Percentiles rank a stretch among this genome's conserved stretches.
phyloP scores from a whole-genome alignment of 2,797 vertebrate species.

The Erithacus rubecula region DNA sequence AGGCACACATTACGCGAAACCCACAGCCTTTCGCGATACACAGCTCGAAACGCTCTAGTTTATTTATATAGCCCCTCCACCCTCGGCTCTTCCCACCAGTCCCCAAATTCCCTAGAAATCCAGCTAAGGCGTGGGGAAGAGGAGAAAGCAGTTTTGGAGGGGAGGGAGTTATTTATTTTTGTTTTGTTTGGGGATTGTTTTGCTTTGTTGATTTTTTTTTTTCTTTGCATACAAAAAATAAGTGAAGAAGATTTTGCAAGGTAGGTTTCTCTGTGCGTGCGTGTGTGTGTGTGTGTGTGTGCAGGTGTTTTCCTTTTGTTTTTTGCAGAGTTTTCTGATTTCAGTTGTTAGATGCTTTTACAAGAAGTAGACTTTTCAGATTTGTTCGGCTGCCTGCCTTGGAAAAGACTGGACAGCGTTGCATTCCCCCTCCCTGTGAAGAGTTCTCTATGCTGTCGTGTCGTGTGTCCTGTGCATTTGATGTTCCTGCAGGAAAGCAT shows the following conservation, averaged over 20 bases:
- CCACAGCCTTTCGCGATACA: conserved; percentile 73
- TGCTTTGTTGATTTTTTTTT: neutral
- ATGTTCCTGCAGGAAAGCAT: conserved; percentile 60
- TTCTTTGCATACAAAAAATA: conserved; percentile 69
- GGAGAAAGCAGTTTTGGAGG: conserved; percentile 45
- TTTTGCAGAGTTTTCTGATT: conserved; percentile 77
- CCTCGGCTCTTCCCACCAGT: conserved; percentile 71
- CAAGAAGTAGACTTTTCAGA: conserved; percentile 58
- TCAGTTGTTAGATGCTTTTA: conserved; percentile 70
- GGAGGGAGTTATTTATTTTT: conserved; percentile 25
- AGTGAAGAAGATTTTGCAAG: conserved; percentile 80
- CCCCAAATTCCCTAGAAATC: conserved; percentile 81
- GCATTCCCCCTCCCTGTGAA: conserved; percentile 18
- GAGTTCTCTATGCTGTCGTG: conserved; percentile 52
- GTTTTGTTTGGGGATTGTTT: conserved; percentile 29
- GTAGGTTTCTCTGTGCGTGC: conserved; percentile 70
- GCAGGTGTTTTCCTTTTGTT: conserved; percentile 59
- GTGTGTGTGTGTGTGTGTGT: neutral
- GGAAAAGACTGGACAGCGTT: conserved; percentile 29
- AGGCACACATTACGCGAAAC: conserved; percentile 79
- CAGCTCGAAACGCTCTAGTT: conserved; percentile 71
- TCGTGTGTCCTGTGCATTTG: conserved; percentile 58
- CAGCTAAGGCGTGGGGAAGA: conserved; percentile 67
- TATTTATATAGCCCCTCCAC: conserved; percentile 72
- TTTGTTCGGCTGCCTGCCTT: conserved; percentile 66